phyloP scores from a whole-genome alignment of 2,797 vertebrate genomes.

The Serranus cabrilla region DNA sequence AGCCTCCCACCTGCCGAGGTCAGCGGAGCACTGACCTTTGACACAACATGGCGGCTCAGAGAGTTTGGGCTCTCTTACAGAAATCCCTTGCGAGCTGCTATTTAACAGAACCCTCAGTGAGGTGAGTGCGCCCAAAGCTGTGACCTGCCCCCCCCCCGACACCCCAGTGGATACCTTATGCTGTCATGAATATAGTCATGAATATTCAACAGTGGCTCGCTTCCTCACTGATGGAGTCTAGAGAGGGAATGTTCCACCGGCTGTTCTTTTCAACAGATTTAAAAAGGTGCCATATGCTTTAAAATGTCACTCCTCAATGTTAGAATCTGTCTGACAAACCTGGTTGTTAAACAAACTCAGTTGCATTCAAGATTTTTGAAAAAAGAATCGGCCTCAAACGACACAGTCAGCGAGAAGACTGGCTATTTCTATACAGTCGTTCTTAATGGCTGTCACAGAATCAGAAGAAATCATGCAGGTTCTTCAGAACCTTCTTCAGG shows the following conservation, averaged over 20 bases:
- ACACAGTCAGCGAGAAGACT: too few species aligned
- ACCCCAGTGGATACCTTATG: constrained; percentile 77
- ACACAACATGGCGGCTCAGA: constrained; percentile 51
- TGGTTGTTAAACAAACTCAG: constrained; percentile 15
- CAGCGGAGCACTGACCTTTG: constrained; percentile 57
- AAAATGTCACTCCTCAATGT: constrained; percentile 64
- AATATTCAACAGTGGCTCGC: constrained; percentile 79
- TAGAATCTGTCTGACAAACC: constrained; percentile 31
- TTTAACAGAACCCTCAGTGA: constrained; percentile 51
- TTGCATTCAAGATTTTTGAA: constrained; percentile 14
- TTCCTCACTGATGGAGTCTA: constrained; percentile 69
- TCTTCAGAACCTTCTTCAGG: too few species aligned
- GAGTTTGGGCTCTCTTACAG: constrained; percentile 40
- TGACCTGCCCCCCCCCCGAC: constrained; percentile 68
- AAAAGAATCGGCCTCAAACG: neutral
- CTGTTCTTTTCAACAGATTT: constrained; percentile 72
- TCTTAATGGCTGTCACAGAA: too few species aligned
- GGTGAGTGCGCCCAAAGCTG: constrained; percentile 70
- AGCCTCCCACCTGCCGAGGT: constrained; percentile 59
- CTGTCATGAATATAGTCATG: constrained; percentile 78
- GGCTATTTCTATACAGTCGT: too few species aligned
- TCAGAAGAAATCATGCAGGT: too few species aligned
- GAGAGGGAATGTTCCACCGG: constrained; percentile 61
- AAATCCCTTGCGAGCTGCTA: constrained; percentile 47
- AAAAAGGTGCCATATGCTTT: constrained; percentile 77